These are phyloP conservation scores for Gallinago nigripennis DNA, from an alignment of 2,797 vertebrate species.

Conservation along the genomic window DNA sequence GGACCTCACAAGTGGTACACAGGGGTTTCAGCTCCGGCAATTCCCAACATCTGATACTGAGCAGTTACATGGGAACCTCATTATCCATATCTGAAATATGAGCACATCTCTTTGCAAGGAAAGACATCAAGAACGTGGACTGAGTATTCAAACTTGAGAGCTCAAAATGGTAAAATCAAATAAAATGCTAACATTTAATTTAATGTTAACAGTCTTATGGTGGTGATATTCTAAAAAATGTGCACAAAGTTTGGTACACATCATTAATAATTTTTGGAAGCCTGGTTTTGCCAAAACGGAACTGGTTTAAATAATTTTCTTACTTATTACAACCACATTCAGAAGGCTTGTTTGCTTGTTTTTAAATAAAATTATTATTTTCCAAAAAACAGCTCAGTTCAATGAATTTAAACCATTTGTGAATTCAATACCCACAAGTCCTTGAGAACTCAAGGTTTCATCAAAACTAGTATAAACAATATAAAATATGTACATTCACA, in stretches of 20 bases:
- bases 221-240: background rate
- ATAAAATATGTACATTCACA: background rate
- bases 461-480: background rate
- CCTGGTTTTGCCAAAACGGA: background rate
- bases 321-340: background rate
- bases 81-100: slow-evolving; percentile 10
- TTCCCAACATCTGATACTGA: background rate
- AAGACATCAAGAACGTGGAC: background rate
- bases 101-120: background rate
- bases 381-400: background rate
- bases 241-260: background rate
- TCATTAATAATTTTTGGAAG: background rate
- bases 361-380: background rate
- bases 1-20: slow-evolving; percentile 8
- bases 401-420: background rate
- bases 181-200: background rate
- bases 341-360: background rate
- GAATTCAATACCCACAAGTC: background rate
- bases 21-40: background rate
- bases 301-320: background rate
- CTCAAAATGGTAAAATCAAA: background rate
- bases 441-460: background rate
- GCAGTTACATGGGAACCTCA: background rate
- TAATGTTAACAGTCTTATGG: background rate
- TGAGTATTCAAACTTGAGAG: background rate